Conservation (phyloP, 2,113 vertebrate species). For the Bujurquina vittata region DNA sequence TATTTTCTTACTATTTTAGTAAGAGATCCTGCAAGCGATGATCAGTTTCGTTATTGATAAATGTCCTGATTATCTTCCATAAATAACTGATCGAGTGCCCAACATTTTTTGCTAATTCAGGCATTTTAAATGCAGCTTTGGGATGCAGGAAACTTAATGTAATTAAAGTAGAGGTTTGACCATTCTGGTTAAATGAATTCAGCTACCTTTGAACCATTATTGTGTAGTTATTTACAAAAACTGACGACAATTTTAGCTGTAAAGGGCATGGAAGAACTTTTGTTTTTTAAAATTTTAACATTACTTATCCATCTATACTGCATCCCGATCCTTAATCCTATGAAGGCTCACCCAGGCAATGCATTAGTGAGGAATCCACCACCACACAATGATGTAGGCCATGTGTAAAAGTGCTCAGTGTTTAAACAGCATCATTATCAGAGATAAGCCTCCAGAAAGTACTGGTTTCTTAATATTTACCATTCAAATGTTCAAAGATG, state of each 20-base stretch:
- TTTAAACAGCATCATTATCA: neutral
- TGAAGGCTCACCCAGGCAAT: neutral
- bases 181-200: neutral
- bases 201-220: neutral
- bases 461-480: neutral
- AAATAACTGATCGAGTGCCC: neutral
- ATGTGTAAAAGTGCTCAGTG: neutral
- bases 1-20: neutral
- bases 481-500: neutral
- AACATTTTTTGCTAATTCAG: neutral
- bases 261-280: neutral
- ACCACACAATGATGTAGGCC: neutral
- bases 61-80: neutral
- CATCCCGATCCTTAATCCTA: neutral
- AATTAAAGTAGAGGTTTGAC: neutral
- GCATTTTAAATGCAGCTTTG: neutral
- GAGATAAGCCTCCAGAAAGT: neutral
- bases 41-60: neutral
- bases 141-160: neutral
- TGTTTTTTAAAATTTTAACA: neutral
- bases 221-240: neutral
- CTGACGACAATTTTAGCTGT: neutral
- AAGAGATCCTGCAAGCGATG: neutral
- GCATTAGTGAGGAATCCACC: neutral
- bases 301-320: neutral